phyloP scores from a whole-genome alignment of 2,797 vertebrate genomes.

The Miichthys miiuy region DNA sequence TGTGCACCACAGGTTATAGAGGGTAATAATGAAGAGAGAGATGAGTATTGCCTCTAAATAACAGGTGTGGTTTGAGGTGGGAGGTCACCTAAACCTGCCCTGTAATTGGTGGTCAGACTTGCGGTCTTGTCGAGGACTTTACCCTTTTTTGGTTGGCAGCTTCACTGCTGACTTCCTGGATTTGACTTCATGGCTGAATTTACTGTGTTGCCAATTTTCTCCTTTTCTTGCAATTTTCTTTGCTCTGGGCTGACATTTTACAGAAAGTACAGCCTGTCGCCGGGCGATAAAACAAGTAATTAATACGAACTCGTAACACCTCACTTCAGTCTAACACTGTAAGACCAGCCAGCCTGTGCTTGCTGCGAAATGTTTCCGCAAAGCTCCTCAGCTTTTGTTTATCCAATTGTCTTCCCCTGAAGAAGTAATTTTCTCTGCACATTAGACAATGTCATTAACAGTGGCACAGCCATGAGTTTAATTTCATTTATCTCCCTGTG shows the following conservation, averaged over 20 bases:
- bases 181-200: constrained; percentile 38
- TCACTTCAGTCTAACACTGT: constrained; percentile 18
- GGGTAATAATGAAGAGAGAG: constrained; percentile 27
- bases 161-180: constrained; percentile 36
- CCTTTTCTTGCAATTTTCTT: constrained; percentile 1
- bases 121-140: constrained; percentile 42
- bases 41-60: constrained; percentile 57
- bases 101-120: constrained; percentile 56
- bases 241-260: constrained; percentile 32
- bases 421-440: constrained; percentile 57
- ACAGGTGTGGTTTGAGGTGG: constrained; percentile 56
- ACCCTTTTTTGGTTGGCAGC: constrained; percentile 27
- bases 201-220: constrained; percentile 22
- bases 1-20: constrained; percentile 35
- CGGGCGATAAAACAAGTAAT: constrained; percentile 54
- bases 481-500: constrained; percentile 59
- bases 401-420: constrained; percentile 42
- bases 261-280: constrained; percentile 36
- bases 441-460: constrained; percentile 50
- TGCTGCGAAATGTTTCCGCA: constrained; percentile 30
- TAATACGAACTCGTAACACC: constrained; percentile 49
- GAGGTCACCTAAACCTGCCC: constrained; percentile 41
- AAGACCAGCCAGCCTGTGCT: constrained; percentile 34
- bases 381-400: constrained; percentile 51
- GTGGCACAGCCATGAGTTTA: constrained; percentile 29